Evolutionary conservation across 2,113 vertebrate species (phyloP), one percentile per base, ranked within the genome.

Genomic region (Trematocara marginatum): DNA sequence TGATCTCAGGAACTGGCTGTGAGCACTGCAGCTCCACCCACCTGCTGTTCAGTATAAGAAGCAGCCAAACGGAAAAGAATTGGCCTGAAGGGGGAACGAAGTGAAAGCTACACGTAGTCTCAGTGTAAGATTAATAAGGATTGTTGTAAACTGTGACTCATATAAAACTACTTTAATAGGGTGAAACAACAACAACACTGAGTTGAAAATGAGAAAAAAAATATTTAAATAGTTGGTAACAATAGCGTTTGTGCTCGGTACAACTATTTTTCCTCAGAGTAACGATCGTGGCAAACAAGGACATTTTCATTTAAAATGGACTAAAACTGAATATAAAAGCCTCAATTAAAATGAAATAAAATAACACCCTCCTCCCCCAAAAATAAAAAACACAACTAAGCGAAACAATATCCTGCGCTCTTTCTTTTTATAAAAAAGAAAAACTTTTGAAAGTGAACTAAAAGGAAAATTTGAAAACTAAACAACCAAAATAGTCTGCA

Each of bases 331-430:
- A 69, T 13, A 13, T 10, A 3, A 11, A 35, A 61, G 0, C 26
- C 13, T 64, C 6, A 4, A 71, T 26, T 71, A 15, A 45, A 45
- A 74, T 18, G 0, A 69, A 69, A 26, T 42, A 45, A 45, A 71
- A 26, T 26, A 40, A 66, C 0, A 66, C 0, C 10, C 61, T 38
- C 61, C 18, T 20, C 59, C 18, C 31, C 10, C 4, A 0, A 66
- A 69, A 69, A 26, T 42, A 2, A 42, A 69, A 40, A 20, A 16
- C 57, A 35, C 59, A 38, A 64, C 10, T 38, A 38, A 71, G 16
- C 11, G 31, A 35, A 7, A 64, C 59, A 11, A 64, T 64, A 35
- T 7, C 16, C 1, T 64, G 9, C 59, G 11, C 59, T 0, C 0
- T 69, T 42, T 26, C n/a, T 42, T 69, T 42, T 42, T 10, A 45